A percentile compares a stretch with the other conserved stretches of the same genome.
These are phyloP conservation scores for Podotricha telesiphe DNA, from an alignment of 2,888 invertebrate genomes.

Conservation along the genomic window DNA sequence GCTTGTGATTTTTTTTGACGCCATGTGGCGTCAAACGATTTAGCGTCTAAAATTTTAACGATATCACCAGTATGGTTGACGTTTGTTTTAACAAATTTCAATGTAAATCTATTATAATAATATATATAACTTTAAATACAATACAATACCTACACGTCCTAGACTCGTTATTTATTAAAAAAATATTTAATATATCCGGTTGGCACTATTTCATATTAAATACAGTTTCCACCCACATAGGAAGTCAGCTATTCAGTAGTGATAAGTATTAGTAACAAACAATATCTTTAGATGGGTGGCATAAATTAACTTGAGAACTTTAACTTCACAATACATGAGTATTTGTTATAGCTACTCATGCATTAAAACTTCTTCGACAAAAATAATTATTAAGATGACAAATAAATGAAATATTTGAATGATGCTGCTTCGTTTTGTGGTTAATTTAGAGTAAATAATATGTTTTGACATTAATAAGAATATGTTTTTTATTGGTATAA, in stretches of 20 bases:
- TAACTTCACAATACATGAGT: conserved; percentile 8
- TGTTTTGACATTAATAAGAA: neutral
- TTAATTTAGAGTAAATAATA: neutral
- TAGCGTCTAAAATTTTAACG: neutral
- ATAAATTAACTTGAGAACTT: conserved; percentile 23
- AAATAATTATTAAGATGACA: neutral
- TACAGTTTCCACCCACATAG: conserved; percentile 8
- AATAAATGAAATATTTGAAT: neutral
- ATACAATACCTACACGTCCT: too few relatives aligned
- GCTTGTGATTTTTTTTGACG: conserved; percentile 10
- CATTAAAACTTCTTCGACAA: neutral
- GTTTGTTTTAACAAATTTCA: too few relatives aligned
- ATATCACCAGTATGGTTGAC: too few relatives aligned
- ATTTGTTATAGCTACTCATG: neutral
- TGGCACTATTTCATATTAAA: neutral
- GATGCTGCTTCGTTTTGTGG: neutral
- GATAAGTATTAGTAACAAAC: conserved; percentile 26
- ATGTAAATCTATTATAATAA: neutral
- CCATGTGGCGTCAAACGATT: neutral
- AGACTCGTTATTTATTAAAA: neutral
- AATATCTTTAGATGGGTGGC: conserved; percentile 24
- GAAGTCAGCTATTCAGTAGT: conserved; percentile 24
- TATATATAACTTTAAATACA: too few relatives aligned
- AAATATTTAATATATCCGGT: neutral
- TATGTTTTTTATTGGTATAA: neutral